Base-by-base conservation (phyloP, 2,888 invertebrate genomes). In the Athalia rosae region DNA sequence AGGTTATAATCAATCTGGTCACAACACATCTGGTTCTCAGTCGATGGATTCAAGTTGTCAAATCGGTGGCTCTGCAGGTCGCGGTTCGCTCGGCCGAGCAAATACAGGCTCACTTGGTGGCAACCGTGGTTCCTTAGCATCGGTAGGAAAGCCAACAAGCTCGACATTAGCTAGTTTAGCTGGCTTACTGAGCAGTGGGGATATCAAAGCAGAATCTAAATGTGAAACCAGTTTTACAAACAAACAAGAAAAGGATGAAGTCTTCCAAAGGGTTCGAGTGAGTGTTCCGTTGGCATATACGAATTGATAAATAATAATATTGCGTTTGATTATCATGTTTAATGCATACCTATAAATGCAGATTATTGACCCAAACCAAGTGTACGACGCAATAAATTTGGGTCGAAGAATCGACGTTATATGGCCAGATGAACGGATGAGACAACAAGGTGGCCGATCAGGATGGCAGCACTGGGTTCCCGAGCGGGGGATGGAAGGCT, bases 381-480 rank as follows among this genome's bases (percentile, higher is more conserved):
- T 98, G 63, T 98, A 96, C 86, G 97, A 98, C 87, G 96, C 96
- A 80, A 95, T 98, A 78, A 98, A 98, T 89, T 91, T 97, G 82
- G 97, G 97, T 7, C 91, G 97, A 79, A 91, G 97, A 80, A 97
- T 98, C 79, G 98, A 98, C 86, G 98, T 98, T n/a, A 94, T 94
- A 83, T 99, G 99, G 99, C 99, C 99, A 0, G 95, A 95, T 83
- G 98, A 98, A 88, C 93, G 93, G 74, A 97, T 97, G 95, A 91
- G 97, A 76, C 93, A 94, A 79, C 92, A 95, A 81, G 98, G 98
- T 0, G 98, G 98, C 0, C 92, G 97, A 81, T 95, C 95, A 66
- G 94, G 94, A 83, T 99, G 98, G 99, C 94, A 94, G 81, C 94
- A 95, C 84, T 98, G 98, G 98, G 93, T 95, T 80, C 98, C 98